Evolutionary conservation across 2,888 invertebrate genomes (phyloP).

Genomic region (Mesoligia furuncula): DNA sequence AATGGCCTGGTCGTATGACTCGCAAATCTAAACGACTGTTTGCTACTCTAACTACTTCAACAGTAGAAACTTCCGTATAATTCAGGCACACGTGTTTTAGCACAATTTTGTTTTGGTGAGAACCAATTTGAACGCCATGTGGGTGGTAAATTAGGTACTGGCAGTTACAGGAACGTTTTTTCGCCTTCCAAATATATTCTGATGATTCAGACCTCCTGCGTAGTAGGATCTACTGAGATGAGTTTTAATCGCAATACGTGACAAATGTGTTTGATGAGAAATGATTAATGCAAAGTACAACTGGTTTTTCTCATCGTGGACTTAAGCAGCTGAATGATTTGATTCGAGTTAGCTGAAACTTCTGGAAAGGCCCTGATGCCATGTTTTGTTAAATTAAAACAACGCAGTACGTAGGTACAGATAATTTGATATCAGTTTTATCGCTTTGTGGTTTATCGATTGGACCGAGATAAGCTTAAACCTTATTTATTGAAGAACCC

Average conservation of each 20-base stretch:
- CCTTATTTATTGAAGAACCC: slow-evolving; percentile 8
- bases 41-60: slow-evolving; percentile 17
- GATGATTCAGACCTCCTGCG: slow-evolving; percentile 85
- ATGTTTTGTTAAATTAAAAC: slow-evolving; percentile 26
- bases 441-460: slow-evolving; percentile 39
- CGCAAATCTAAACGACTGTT: slow-evolving; percentile 24
- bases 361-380: slow-evolving; percentile 19
- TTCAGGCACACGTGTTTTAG: slow-evolving; percentile 73
- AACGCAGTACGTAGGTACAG: slow-evolving; percentile 17
- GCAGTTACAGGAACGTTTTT: slow-evolving; percentile 71
- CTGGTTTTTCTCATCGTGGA: slow-evolving; percentile 32
- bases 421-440: slow-evolving; percentile 39
- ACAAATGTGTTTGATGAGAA: slow-evolving; percentile 56
- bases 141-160: slow-evolving; percentile 79
- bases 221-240: slow-evolving; percentile 69
- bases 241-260: slow-evolving; percentile 58
- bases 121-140: slow-evolving; percentile 79
- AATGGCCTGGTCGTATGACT: slow-evolving; percentile 15
- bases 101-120: slow-evolving; percentile 71
- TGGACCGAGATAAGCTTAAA: slow-evolving; percentile 32
- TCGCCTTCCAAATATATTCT: slow-evolving; percentile 77
- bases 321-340: slow-evolving; percentile 17
- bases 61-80: slow-evolving; percentile 67
- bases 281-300: slow-evolving; percentile 48
- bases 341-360: slow-evolving; percentile 4